These are phyloP conservation scores for Parnassius apollo DNA, from an alignment of 2,888 invertebrate species.

Conservation along the genomic window DNA sequence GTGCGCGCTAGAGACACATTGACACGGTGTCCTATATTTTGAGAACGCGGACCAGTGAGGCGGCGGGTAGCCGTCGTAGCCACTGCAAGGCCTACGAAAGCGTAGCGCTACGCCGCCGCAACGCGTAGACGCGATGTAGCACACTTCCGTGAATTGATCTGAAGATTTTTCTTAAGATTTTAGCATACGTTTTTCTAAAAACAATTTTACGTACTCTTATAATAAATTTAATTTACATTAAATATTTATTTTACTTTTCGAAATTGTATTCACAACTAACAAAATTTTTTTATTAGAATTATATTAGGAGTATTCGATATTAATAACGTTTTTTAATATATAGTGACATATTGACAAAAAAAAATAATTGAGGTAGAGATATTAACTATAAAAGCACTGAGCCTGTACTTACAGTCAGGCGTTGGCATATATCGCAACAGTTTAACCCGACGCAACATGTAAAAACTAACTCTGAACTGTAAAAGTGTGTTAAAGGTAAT, in stretches of 20 bases:
- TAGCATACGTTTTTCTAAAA: conserved; percentile 26
- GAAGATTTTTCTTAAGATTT: conserved; percentile 47
- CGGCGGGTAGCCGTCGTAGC: conserved; percentile 61
- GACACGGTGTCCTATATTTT: conserved; percentile 66
- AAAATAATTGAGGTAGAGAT: no score
- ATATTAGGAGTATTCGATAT: no score
- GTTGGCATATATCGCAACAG: no score
- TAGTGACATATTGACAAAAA: no score
- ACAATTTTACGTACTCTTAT: neutral
- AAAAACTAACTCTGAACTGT: neutral
- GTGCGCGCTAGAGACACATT: conserved; percentile 47
- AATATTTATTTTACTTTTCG: conserved; percentile 1
- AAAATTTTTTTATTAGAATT: no score
- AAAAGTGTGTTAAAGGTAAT: neutral
- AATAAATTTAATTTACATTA: no score
- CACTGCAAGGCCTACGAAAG: conserved; percentile 75
- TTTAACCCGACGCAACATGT: no score
- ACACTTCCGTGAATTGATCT: conserved; percentile 61
- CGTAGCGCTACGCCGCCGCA: conserved; percentile 62
- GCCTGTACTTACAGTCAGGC: no score
- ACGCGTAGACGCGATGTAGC: conserved; percentile 48
- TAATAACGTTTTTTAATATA: no score
- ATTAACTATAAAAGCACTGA: no score
- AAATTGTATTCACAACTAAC: no score
- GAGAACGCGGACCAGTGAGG: conserved; percentile 51